Conservation (phyloP, 53 echinoderm and acorn worm genomes). For the Henricia sp. region DNA sequence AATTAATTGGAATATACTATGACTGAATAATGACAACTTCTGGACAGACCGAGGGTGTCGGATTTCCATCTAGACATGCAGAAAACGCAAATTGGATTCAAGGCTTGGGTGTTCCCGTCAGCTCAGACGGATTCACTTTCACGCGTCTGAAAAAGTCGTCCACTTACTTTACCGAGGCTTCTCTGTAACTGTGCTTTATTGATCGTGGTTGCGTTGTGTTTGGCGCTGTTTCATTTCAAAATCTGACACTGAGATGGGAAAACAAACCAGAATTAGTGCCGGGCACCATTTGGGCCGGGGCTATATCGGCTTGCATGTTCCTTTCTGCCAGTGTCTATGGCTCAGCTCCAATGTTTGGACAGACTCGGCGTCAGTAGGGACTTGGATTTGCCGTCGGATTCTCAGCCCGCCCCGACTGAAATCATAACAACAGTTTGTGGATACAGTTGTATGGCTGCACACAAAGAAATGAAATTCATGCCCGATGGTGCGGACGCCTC, state of each 20-base stretch:
- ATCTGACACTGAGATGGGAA: conserved; percentile 66
- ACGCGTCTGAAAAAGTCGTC: conserved; percentile 60
- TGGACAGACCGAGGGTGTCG: conserved; percentile 56
- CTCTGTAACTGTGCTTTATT: conserved; percentile 62
- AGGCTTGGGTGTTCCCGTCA: conserved; percentile 64
- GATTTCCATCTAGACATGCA: conserved; percentile 59
- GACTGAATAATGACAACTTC: conserved; percentile 75
- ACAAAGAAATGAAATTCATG: conserved; percentile 63
- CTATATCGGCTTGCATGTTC: conserved; percentile 60
- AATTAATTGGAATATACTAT: conserved; percentile 76
- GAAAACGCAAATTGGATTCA: conserved; percentile 65
- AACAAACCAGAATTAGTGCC: conserved; percentile 64
- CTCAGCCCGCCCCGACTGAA: conserved; percentile 49
- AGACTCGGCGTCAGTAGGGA: conserved; percentile 54
- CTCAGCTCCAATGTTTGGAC: conserved; percentile 59
- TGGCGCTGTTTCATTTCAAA: conserved; percentile 66
- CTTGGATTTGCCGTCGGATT: conserved; percentile 58
- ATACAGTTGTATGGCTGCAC: conserved; percentile 69
- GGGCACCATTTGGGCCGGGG: conserved; percentile 43
- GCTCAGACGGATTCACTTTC: conserved; percentile 63
- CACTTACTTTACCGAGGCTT: conserved; percentile 51
- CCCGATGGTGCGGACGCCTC: conserved; percentile 42
- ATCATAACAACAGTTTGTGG: conserved; percentile 72
- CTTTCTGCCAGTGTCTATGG: conserved; percentile 50
- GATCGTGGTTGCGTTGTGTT: conserved; percentile 59